Conservation (phyloP, 2,888 invertebrate genomes). For the Drosophila mimetica region DNA sequence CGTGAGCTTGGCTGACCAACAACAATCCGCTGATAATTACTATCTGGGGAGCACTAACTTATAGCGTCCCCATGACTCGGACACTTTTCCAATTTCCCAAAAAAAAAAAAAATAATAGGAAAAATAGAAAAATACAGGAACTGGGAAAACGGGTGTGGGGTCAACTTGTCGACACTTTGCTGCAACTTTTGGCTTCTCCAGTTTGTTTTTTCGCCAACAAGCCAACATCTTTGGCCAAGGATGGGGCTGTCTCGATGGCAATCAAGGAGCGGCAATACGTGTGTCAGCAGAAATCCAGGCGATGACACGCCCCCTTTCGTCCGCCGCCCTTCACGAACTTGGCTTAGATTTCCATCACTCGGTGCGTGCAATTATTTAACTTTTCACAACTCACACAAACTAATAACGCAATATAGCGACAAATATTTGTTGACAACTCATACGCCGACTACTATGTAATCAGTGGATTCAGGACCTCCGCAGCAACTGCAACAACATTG, state of each 20-base stretch:
- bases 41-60: conserved; percentile 78
- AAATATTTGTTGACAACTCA: conserved; percentile 75
- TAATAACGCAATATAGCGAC: conserved; percentile 72
- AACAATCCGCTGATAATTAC: conserved; percentile 79
- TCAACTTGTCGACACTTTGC: conserved; percentile 48
- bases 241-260: conserved; percentile 41
- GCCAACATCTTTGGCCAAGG: not conserved
- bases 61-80: conserved; percentile 45
- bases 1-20: conserved; percentile 51
- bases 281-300: conserved; percentile 61
- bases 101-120: conserved; percentile 1
- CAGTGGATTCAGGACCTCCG: conserved; percentile 16
- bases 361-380: conserved; percentile 68
- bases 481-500: conserved; percentile 53
- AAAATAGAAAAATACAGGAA: too few species aligned
- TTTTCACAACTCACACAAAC: conserved; percentile 71
- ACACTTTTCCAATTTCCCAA: conserved; percentile 5
- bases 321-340: conserved; percentile 18
- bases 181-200: conserved; percentile 41
- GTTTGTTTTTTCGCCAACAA: conserved; percentile 9
- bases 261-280: conserved; percentile 60
- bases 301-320: not conserved
- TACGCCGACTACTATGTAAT: conserved; percentile 34
- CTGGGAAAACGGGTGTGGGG: conserved; percentile 6
- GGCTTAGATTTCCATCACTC: conserved; percentile 13